phyloP scores from a whole-genome alignment of 2,797 vertebrate genomes.

The Lutjanus campechanus region DNA sequence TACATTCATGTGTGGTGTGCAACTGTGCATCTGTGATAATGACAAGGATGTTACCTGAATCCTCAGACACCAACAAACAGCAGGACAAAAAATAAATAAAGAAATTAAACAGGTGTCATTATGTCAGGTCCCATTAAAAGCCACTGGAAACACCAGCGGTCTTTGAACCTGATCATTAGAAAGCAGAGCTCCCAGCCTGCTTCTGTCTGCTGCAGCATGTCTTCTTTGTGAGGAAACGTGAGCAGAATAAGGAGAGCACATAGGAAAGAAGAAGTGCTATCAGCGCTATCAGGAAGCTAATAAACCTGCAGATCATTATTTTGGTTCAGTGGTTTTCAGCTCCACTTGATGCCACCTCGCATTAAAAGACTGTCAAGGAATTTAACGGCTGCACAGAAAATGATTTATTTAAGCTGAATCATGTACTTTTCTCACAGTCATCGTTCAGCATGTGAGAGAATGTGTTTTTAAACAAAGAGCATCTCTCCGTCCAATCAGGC shows the following conservation, averaged over 20 bases:
- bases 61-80: conserved; percentile 14
- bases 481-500: conserved; percentile 2
- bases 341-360: neutral
- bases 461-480: conserved; percentile 3
- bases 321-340: conserved; percentile 34
- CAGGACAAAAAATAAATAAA: conserved; percentile 1
- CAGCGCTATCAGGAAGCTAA: conserved; percentile 31
- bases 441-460: conserved; percentile 1
- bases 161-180: conserved; percentile 46
- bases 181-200: conserved; percentile 19
- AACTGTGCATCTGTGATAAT: conserved; percentile 11
- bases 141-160: neutral
- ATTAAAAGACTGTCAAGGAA: conserved; percentile 8
- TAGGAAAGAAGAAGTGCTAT: conserved; percentile 17
- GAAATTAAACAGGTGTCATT: neutral
- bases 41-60: conserved; percentile 4
- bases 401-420: conserved; percentile 4
- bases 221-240: conserved; percentile 30
- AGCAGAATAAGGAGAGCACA: conserved; percentile 35
- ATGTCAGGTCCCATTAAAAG: conserved; percentile 31
- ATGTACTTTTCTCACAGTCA: neutral
- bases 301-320: conserved; percentile 42
- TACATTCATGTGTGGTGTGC: neutral
- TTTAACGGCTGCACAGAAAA: conserved; percentile 21
- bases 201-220: conserved; percentile 18